Base-by-base conservation (phyloP, 2,113 vertebrate species). In the Sinocyclocheilus anophthalmus region DNA sequence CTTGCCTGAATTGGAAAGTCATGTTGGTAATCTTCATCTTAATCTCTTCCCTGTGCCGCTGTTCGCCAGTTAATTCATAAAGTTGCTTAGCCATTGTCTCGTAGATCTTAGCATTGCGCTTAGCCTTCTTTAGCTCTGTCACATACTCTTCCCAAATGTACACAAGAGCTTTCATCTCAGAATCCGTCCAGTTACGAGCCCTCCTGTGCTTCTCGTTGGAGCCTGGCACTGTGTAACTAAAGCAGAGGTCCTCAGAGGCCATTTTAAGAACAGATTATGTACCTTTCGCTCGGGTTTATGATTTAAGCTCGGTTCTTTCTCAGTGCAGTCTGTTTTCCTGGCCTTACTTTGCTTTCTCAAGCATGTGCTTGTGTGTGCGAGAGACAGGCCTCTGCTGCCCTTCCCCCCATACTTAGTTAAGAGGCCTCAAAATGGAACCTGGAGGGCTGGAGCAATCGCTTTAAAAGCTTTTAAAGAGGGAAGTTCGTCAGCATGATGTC, bases 1-100 rank as follows among this genome's bases (percentile, higher is more conserved):
- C 96, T 96, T 94, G 96, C 98, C 98, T 98, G 97, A 96, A 99
- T 92, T 99, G 98, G 94, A 99, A 99, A 91, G 97, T 98, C 98
- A 99, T 99, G 94, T 99, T 99, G 93, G 97, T 99, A 94, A 99
- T 99, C 94, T 99, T 99, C 96, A 98, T 99, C 94, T 99, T 99
- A 94, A 99, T 98, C 94, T 99, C 97, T 92, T 99, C 98, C 81
- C 97, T 97, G 92, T 98, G 97, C 37, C 97, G 96, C 90, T 97
- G 97, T 90, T 99, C 98, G 24, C 97, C 98, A 0, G 97, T 99
- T 94, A 98, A 97, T 92, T 97, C 96, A 87, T 96, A 97, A 89
- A 99, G 97, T 93, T 96, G 96, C 95, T 97, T 96, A 88, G 97
- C 97, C 97, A 99, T 99, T 94, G 97, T 98, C 95, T 99, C 98